Percentiles rank a stretch among this genome's conserved stretches.
Evolutionary conservation across 2,888 invertebrate species (phyloP).

Genomic region (Synanthedon vespiformis): DNA sequence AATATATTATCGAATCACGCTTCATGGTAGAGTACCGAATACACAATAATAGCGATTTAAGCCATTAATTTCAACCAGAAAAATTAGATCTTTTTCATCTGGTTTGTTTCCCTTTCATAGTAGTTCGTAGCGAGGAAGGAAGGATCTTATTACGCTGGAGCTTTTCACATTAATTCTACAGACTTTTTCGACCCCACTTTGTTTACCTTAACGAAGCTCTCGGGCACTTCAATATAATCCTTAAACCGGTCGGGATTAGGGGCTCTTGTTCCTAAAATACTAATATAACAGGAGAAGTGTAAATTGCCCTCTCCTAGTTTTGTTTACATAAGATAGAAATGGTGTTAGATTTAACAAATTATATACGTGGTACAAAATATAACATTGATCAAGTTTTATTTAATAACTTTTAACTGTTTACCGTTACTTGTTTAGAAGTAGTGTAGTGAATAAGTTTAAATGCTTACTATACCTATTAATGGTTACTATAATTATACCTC

Average conservation of each 20-base stretch:
- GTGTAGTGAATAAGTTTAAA: no score
- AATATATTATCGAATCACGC: no score
- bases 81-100: neutral
- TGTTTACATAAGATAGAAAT: no score
- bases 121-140: neutral
- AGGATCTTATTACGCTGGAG: neutral
- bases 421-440: no score
- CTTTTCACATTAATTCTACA: neutral
- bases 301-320: neutral
- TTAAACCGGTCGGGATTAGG: constrained; percentile 6
- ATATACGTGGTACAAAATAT: no score
- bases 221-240: constrained; percentile 6
- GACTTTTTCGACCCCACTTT: neutral
- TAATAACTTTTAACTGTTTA: no score
- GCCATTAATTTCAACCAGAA: neutral
- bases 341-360: no score
- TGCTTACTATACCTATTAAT: no score
- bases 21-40: no score
- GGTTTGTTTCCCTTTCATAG: neutral
- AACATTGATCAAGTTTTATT: no score
- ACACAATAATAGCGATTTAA: no score
- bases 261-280: neutral
- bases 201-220: constrained; percentile 2
- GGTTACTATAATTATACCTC: no score
- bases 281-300: neutral